Evolutionary conservation across 2,797 vertebrate genomes (phyloP).

Genomic region (Petrocephalus schoutedeni): DNA sequence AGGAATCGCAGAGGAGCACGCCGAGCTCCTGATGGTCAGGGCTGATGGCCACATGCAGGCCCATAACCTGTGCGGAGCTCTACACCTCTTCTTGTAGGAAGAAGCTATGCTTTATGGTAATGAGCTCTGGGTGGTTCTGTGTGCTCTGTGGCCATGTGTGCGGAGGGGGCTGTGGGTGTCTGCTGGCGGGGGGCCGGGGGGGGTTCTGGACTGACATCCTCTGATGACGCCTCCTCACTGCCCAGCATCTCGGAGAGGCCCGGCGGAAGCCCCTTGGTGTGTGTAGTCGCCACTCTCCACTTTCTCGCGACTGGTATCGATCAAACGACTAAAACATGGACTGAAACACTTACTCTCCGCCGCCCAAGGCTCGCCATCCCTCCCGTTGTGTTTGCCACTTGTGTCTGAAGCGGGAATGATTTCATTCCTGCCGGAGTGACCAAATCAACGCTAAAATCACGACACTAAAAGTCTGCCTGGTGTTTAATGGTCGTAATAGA

Average conservation of each 20-base stretch:
- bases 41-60: not conserved
- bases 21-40: not conserved
- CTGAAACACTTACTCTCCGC: not conserved
- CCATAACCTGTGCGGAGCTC: not conserved
- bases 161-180: not conserved
- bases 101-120: not conserved
- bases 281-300: not conserved
- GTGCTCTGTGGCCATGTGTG: not conserved
- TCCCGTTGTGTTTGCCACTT: not conserved
- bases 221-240: slow-evolving; percentile 22
- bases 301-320: not conserved
- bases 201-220: not conserved
- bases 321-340: not conserved
- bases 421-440: not conserved
- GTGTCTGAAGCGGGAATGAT: not conserved
- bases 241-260: slow-evolving; percentile 25
- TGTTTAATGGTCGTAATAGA: not conserved
- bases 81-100: too few relatives aligned
- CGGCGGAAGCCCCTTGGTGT: slow-evolving; percentile 1
- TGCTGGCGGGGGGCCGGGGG: not conserved
- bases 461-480: not conserved
- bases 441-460: not conserved
- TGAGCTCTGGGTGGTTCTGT: not conserved
- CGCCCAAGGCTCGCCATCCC: not conserved
- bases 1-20: not conserved